Evolutionary conservation across 1,140 invertebrate species (phyloP).

Genomic region (Drosophila nasuta): DNA sequence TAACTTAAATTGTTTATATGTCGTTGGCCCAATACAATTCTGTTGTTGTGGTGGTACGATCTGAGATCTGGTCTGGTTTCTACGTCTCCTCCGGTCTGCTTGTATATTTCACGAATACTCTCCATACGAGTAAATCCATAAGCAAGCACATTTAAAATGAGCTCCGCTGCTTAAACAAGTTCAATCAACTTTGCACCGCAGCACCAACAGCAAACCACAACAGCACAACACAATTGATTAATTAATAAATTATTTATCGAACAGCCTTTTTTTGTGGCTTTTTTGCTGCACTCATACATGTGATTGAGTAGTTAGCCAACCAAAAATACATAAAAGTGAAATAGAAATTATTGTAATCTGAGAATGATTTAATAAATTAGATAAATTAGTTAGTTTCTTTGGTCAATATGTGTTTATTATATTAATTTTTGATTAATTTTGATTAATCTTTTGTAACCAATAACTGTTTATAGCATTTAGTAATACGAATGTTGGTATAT

Average conservation of each 20-base stretch:
- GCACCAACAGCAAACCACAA: conserved; percentile 27
- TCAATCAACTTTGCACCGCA: conserved; percentile 78
- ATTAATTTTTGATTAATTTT: too few species aligned
- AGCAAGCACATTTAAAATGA: conserved; percentile 61
- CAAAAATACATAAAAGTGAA: too few species aligned
- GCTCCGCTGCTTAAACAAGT: conserved; percentile 61
- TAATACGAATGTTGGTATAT: too few species aligned
- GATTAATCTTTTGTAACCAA: too few species aligned
- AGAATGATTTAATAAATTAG: too few species aligned
- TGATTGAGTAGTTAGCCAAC: conserved; percentile 37
- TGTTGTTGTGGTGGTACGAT: conserved; percentile 34
- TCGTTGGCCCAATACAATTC: conserved; percentile 42
- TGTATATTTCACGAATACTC: conserved; percentile 23
- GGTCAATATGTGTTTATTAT: too few species aligned
- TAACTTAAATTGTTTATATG: conserved; percentile 76
- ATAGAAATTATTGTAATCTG: too few species aligned
- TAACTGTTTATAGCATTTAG: too few species aligned
- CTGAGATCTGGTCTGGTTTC: conserved; percentile 58
- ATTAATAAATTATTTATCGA: conserved; percentile 77
- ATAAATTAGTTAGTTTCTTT: too few species aligned
- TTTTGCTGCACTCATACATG: neutral
- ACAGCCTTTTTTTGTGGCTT: conserved; percentile 1
- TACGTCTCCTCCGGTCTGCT: conserved; percentile 37
- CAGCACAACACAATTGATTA: conserved; percentile 65
- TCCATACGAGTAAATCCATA: conserved; percentile 39